Evolutionary conservation across 1,140 invertebrate species (phyloP), one percentile per base, ranked within the genome.

Genomic region (Drosophila hydei): DNA sequence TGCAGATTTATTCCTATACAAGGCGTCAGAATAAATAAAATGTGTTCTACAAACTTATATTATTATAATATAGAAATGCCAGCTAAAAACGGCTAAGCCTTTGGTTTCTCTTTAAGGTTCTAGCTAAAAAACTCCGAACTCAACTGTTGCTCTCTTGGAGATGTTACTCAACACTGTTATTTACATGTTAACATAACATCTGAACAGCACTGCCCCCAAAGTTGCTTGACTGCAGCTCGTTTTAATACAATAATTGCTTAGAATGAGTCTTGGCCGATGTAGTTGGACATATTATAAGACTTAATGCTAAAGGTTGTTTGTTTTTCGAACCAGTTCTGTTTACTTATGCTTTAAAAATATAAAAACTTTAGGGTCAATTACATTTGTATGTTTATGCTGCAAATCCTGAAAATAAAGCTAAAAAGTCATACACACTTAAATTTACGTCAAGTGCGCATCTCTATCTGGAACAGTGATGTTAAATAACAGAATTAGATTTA

Each of bases 391-490:
- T 6, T 5, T 16, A 16, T 42, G 0, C 14, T 2, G 3, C 9
- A 33, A 3, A 3, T 33, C 30, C 1, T 12, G 12, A 30, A 33
- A 11, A 33, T 33, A 3, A 11, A 33, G 30, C 30, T 11, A 33
- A 33, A 33, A 33, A 33, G 30, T 6, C 2, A 4, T 23, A 23
- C 21, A 23, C 4, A 23, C 2, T 23, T 4, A 30, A 7, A 9
- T 19, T 11, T 4, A 16, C 12, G 30, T 11, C 7, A 59, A 8
- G 2, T 12, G 65, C 50, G 43, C 61, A 64, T 71, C 51, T 56
- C 50, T 71, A 51, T 14, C 30, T 71, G 25, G 27, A 27, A 33
- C n/a, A 30, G 11, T 14, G 16, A 30, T 48, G 33, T 30, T 25
- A 64, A 12, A 8, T 19, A 33, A 14, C 27, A 7, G 33, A 51